Evolutionary conservation across 2,113 vertebrate species (phyloP).

Genomic region (Crotalus helleri): DNA sequence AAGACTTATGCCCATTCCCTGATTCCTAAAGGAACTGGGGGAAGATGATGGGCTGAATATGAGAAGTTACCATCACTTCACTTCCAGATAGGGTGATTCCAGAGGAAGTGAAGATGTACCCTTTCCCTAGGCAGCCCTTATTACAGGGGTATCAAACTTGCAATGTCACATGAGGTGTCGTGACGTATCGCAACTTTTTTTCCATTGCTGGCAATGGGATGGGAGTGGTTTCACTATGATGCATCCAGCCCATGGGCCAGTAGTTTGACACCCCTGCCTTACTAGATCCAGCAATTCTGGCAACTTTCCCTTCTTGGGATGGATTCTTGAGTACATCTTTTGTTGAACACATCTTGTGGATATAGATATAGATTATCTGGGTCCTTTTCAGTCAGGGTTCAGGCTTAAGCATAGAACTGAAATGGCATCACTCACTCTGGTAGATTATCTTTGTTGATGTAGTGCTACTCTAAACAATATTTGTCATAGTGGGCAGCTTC

Average conservation of each 20-base stretch:
- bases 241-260: too few relatives aligned
- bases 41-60: neutral
- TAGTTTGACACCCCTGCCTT: neutral
- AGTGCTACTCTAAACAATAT: neutral
- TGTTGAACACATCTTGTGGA: neutral
- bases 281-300: neutral
- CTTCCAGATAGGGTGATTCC: neutral
- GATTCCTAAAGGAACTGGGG: neutral
- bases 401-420: neutral
- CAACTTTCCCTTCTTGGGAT: neutral
- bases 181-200: too few relatives aligned
- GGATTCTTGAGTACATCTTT: neutral
- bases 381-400: neutral
- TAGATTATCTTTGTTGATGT: neutral
- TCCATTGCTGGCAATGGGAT: too few relatives aligned
- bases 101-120: neutral
- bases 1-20: neutral
- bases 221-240: too few relatives aligned
- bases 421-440: neutral
- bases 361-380: neutral
- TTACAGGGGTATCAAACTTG: too few relatives aligned
- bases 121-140: too few relatives aligned
- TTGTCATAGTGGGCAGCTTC: neutral
- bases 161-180: too few relatives aligned
- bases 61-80: neutral